These are phyloP conservation scores for Xestobium rufovillosum DNA, from an alignment of 2,888 invertebrate genomes.

Conservation along the genomic window DNA sequence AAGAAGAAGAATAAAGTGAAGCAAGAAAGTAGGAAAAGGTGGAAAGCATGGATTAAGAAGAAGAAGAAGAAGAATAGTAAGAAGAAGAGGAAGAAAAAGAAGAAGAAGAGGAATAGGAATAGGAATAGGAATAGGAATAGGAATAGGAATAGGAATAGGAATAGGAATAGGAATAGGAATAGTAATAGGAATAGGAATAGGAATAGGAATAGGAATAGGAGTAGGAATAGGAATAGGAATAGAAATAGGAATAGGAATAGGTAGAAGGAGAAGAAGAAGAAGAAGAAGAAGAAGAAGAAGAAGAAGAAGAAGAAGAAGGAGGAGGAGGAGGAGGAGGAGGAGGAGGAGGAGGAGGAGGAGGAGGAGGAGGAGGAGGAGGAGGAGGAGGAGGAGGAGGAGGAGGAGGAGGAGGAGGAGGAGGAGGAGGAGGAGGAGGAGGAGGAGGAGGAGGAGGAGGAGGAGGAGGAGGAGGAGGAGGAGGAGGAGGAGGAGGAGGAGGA, in stretches of 20 bases:
- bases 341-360: conserved; percentile 2
- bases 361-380: neutral
- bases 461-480: neutral
- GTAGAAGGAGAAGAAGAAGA: neutral
- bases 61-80: conserved; percentile 3
- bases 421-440: neutral
- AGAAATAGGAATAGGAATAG: no score
- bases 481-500: neutral
- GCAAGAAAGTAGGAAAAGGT: neutral
- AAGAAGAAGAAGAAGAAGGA: neutral
- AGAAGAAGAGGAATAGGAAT: neutral
- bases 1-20: conserved; percentile 1
- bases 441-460: neutral
- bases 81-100: conserved; percentile 3
- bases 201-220: no score
- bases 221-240: no score
- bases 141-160: neutral
- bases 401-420: neutral
- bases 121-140: conserved; percentile 2
- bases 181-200: conserved; percentile 1
- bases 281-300: neutral
- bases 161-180: conserved; percentile 1
- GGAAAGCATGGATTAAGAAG: neutral
- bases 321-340: neutral
- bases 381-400: neutral